Evolutionary conservation across 2,888 invertebrate genomes (phyloP).

Genomic region (Argyra leucocephala): DNA sequence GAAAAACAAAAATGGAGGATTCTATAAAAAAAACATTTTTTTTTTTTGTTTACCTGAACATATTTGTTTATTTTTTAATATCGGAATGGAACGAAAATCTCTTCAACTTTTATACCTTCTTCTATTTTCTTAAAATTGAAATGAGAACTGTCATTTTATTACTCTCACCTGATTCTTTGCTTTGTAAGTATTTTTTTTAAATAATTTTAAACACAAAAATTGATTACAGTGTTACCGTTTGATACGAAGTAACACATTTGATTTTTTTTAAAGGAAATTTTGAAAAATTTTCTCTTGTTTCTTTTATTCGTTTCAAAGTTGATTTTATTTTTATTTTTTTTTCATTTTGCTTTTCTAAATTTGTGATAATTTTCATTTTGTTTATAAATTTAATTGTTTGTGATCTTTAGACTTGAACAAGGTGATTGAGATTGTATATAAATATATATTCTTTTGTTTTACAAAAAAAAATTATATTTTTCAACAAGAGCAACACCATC

Average conservation of each 20-base stretch:
- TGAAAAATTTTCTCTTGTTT: too few relatives aligned
- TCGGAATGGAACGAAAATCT: neutral
- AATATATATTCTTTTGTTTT: neutral
- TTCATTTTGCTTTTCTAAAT: neutral
- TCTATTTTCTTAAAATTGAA: too few relatives aligned
- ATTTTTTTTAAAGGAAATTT: too few relatives aligned
- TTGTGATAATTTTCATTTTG: neutral
- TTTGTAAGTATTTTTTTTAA: too few relatives aligned
- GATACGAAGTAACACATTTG: neutral
- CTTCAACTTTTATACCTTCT: too few relatives aligned
- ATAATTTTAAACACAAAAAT: too few relatives aligned
- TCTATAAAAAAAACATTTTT: neutral
- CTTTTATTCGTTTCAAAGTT: neutral
- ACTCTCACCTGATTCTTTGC: too few relatives aligned
- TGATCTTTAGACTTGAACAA: slow-evolving; percentile 1
- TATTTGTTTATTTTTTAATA: neutral
- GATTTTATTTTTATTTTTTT: neutral
- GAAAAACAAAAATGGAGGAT: too few relatives aligned
- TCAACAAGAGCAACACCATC: too few relatives aligned
- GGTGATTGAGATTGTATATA: neutral
- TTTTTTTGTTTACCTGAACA: neutral
- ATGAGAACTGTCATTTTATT: too few relatives aligned
- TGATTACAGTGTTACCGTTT: slow-evolving; percentile 1
- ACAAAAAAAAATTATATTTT: too few relatives aligned
- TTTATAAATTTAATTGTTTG: neutral